Evolutionary conservation across 2,888 invertebrate genomes (phyloP).

Genomic region (Xanthia togata): DNA sequence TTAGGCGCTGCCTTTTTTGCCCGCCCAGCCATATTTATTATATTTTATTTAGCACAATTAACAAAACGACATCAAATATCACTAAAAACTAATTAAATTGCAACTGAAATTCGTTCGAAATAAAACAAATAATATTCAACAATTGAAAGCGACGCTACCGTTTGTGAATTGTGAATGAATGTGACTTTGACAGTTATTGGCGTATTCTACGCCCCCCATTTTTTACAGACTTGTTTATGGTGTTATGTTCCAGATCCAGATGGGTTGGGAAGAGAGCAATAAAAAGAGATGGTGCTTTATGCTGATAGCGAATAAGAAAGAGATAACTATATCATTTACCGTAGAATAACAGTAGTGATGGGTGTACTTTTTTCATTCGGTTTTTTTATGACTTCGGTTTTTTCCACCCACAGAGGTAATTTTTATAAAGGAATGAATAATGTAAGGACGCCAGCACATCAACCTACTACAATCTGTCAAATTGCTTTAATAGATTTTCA

Average conservation of each 20-base stretch:
- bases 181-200: conserved; percentile 50
- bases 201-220: conserved; percentile 23
- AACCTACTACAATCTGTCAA: no score
- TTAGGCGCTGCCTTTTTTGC: conserved; percentile 83
- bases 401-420: not conserved
- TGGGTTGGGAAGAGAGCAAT: not conserved
- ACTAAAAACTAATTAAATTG: conserved; percentile 26
- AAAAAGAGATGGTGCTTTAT: not conserved
- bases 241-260: not conserved
- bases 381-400: not conserved
- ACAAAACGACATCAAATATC: conserved; percentile 29
- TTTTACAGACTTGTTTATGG: conserved; percentile 16
- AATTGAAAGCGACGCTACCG: conserved; percentile 59
- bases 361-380: not conserved
- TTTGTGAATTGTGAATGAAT: conserved; percentile 33
- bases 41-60: conserved; percentile 26
- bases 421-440: no score
- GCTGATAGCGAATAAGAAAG: not conserved
- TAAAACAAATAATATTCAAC: conserved; percentile 58
- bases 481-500: no score
- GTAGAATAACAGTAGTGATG: not conserved
- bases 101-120: conserved; percentile 30
- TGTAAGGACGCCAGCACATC: no score
- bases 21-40: conserved; percentile 79
- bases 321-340: not conserved